A percentile compares a stretch with the other conserved stretches of the same genome.
Conservation (phyloP, 1,140 invertebrate genomes). For the Trinorchestia longiramus region DNA sequence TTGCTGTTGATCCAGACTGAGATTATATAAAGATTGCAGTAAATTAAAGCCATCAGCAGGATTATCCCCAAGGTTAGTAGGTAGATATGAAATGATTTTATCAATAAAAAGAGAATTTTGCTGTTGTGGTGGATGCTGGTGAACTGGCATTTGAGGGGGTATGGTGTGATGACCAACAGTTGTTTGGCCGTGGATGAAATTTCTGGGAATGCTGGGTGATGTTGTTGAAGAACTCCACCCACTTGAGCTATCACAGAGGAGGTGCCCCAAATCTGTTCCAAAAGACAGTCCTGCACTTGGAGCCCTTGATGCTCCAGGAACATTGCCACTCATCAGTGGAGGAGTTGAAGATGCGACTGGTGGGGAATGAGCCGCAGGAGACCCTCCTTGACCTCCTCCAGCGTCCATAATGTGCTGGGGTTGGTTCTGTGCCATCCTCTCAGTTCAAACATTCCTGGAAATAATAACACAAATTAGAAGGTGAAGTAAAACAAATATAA, state of each 20-base stretch:
- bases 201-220: neutral
- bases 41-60: neutral
- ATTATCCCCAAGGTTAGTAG: conserved; percentile 16
- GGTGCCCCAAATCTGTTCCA: conserved; percentile 14
- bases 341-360: neutral
- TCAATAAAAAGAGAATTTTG: neutral
- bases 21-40: neutral
- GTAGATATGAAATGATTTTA: conserved; percentile 26
- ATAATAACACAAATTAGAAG: neutral
- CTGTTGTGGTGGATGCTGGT: neutral
- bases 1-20: neutral
- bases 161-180: neutral
- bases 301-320: neutral
- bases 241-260: conserved; percentile 22
- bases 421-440: conserved; percentile 19
- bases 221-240: conserved; percentile 28
- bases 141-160: neutral
- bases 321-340: neutral
- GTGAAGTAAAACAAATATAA: neutral
- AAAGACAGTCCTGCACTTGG: conserved; percentile 19
- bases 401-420: neutral
- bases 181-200: neutral
- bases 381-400: neutral
- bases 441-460: neutral
- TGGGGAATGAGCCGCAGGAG: neutral